These are phyloP conservation scores for Mechanitis messenoides DNA, from an alignment of 2,888 invertebrate genomes.

Conservation along the genomic window DNA sequence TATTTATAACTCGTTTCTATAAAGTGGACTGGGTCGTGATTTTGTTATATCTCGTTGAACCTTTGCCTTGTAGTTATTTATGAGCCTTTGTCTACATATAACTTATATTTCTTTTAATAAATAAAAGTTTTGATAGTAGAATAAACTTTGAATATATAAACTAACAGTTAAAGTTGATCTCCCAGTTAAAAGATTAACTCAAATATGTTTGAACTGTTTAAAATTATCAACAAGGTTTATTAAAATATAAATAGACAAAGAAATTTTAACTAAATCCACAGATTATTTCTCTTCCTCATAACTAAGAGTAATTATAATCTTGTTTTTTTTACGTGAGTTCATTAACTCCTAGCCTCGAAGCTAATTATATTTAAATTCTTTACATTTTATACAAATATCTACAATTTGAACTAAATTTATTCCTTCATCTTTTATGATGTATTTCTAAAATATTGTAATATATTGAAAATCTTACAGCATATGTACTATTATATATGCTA, in stretches of 20 bases:
- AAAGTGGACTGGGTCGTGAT: constrained; percentile 38
- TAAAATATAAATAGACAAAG: too few species aligned
- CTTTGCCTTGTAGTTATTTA: constrained; percentile 27
- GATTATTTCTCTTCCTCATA: not conserved
- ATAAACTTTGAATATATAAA: not conserved
- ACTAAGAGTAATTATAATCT: constrained; percentile 6
- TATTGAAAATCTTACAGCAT: too few species aligned
- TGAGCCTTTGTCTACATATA: constrained; percentile 27
- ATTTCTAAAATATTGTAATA: too few species aligned
- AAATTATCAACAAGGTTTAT: too few species aligned
- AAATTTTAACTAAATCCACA: too few species aligned
- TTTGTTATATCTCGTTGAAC: constrained; percentile 29
- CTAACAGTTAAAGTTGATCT: not conserved
- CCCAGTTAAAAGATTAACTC: too few species aligned
- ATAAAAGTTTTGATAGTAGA: too few species aligned
- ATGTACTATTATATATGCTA: too few species aligned
- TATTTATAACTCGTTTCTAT: constrained; percentile 51
- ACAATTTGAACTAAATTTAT: too few species aligned
- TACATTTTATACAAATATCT: not conserved
- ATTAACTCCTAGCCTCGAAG: constrained; percentile 62
- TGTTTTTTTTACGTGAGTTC: constrained; percentile 42
- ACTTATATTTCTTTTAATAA: not conserved
- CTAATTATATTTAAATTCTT: not conserved
- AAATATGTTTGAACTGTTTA: too few species aligned
- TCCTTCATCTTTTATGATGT: too few species aligned